Base-by-base conservation (phyloP, 2,113 vertebrate species). In the Gopherus evgoodei region DNA sequence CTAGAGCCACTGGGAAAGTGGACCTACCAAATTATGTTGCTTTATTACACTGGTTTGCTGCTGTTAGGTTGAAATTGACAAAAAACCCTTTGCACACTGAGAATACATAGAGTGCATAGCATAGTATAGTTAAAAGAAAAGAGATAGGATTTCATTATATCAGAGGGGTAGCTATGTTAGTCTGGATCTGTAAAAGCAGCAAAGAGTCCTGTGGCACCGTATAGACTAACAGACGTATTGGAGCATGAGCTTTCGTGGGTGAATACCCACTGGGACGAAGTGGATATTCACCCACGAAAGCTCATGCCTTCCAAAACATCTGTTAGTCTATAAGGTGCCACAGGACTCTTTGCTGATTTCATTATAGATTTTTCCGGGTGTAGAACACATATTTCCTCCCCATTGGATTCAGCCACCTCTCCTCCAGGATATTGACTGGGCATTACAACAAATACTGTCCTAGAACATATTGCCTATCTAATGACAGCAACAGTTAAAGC, bases 21-120 rank as follows among this genome's bases (percentile, higher is more conserved):
- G 87, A 6, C 62, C 92, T 93, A 94, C 83, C 24, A 24, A 84
- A 89, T 91, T 81, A 25, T 57, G 87, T 69, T 62, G n/a, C 89
- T 95, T 91, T 52, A 81, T 11, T 52, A 6, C 83, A 24, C n/a
- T 13, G 14, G 7, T 75, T 78, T 44, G 42, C 53, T 54, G 50
- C 6, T 11, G 22, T 24, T n/a, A 82, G 84, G 47, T 1, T 87
- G 65, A 35, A 9, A 76, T 47, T 50, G 35, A 53, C 10, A 13
- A 53, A 38, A 83, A 8, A 59, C 38, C 69, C 62, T 16, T 3
- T 25, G 2, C 4, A 49, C 42, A 6, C 3, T 1, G 86, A 85
- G 44, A 94, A 8, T 72, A n/a, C 65, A 69, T 8, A 84, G 54
- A 3, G 0, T 57, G 24, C 84, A 85, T 78, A 81, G 93, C 7